Base-by-base conservation (phyloP, 2,797 vertebrate genomes). In the Gastrophryne carolinensis region DNA sequence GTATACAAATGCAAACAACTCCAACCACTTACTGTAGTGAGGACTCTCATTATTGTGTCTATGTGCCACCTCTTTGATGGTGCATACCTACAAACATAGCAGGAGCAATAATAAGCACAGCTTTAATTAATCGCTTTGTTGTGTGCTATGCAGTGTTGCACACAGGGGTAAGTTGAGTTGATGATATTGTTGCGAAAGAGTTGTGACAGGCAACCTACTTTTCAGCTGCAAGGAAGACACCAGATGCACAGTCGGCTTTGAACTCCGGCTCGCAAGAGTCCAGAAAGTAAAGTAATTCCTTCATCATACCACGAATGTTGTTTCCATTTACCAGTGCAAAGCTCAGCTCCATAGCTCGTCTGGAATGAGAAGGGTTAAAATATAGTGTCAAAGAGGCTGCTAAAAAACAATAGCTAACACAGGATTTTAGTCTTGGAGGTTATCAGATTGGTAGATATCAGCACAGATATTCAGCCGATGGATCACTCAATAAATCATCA, bases 31-130 rank as follows among this genome's bases (percentile, higher is more conserved):
- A 98, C 98, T 70, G 96, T 99, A 73, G 98, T 99, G 82, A 99
- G 85, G 80, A 99, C 98, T 87, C 97, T 94, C 98, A 99, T 99
- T 71, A 99, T 97, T 9, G 98, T 99, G 88, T 99, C 98, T 91
- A 99, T 98, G 85, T 99, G 98, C 98, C 98, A 99, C 90, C 98
- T 92, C 90, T 99, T 99, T 15, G 98, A 99, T 81, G 98, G 98
- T 41, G 98, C 97, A 9, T 99, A 99, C 85, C 98, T 99, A 82
- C 27, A 83, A 84, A 41, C 34, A 26, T n/a, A n/a, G n/a, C n/a
- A n/a, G n/a, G n/a, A n/a, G n/a, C n/a, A n/a, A n/a, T n/a, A n/a
- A 24, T n/a, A 32, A 7, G 12, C 19, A 63, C 12, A 23, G 9
- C 5, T 61, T 19, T 19, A 19, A 10, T 23, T 34, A 21, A 24